phyloP scores from a whole-genome alignment of 2,888 invertebrate species.

The Drosophila paucipuncta region DNA sequence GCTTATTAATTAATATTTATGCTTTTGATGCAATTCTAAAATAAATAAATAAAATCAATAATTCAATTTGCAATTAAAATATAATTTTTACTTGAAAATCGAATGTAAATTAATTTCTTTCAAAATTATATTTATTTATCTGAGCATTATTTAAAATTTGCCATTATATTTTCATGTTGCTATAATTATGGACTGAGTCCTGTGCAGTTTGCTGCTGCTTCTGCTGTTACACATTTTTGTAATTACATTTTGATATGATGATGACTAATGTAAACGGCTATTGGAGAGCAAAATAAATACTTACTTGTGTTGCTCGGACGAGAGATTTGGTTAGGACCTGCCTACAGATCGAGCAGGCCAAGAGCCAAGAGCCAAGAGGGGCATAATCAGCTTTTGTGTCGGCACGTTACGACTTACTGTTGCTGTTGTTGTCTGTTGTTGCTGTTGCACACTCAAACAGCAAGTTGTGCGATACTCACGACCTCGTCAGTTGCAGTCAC shows the following conservation, averaged over 20 bases:
- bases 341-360: constrained; percentile 9
- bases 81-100: neutral
- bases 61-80: neutral
- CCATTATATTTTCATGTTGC: neutral
- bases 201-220: neutral
- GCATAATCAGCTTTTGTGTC: constrained; percentile 19
- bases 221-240: neutral
- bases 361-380: constrained; percentile 7
- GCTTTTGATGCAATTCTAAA: neutral
- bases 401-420: constrained; percentile 3
- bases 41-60: accelerated
- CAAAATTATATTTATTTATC: neutral
- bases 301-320: constrained; percentile 1
- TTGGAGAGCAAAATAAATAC: constrained; percentile 19
- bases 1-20: neutral
- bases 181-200: neutral
- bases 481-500: constrained; percentile 67
- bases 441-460: constrained; percentile 37
- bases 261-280: constrained; percentile 9
- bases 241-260: constrained; percentile 10
- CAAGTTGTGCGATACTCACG: constrained; percentile 75
- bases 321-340: constrained; percentile 9
- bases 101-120: neutral
- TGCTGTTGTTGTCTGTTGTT: constrained; percentile 13
- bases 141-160: neutral